Evolutionary conservation across 2,888 invertebrate genomes (phyloP).

Genomic region (Neoaliturus tenellus): DNA sequence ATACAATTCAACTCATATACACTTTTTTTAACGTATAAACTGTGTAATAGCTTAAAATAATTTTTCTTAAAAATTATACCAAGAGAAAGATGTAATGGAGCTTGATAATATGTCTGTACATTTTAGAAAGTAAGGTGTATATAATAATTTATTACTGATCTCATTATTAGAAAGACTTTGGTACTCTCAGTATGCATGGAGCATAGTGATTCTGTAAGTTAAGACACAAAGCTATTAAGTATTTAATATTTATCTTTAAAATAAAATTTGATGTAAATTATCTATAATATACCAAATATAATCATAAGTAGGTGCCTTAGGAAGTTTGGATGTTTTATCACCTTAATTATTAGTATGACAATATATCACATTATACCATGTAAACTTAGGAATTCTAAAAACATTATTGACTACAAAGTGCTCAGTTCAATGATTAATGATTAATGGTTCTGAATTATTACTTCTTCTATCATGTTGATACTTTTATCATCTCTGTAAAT

Average conservation of each 20-base stretch:
- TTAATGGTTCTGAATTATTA: no score
- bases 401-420: no score
- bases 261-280: background rate
- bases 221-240: background rate
- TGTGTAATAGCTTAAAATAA: no score
- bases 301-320: background rate
- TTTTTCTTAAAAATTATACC: background rate
- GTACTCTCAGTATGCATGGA: background rate
- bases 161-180: background rate
- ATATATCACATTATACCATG: background rate
- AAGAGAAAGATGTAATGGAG: background rate
- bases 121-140: background rate
- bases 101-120: background rate
- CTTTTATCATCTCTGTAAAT: no score
- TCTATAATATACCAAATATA: background rate
- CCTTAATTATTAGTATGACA: background rate
- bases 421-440: no score
- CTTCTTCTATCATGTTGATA: no score
- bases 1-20: no score
- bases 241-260: background rate
- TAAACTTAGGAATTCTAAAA: background rate
- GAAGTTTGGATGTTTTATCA: background rate
- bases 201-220: background rate
- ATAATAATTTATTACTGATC: background rate
- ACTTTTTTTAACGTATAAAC: no score